These are phyloP conservation scores for Parasteatoda tepidariorum DNA, from an alignment of 1,140 invertebrate species.

Conservation along the genomic window DNA sequence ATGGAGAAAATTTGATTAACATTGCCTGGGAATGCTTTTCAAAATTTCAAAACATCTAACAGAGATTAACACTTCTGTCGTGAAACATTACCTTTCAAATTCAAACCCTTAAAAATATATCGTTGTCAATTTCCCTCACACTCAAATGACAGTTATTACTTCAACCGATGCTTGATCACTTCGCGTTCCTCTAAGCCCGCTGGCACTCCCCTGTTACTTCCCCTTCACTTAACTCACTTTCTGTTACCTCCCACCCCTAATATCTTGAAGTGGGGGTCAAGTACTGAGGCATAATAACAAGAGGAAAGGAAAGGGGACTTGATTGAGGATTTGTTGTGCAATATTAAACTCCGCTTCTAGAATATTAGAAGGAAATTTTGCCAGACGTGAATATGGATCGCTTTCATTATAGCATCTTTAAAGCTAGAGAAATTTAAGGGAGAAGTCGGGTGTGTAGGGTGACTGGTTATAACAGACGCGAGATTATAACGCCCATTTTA, in stretches of 20 bases:
- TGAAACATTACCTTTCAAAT: too few species aligned
- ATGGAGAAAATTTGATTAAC: too few species aligned
- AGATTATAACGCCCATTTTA: not conserved
- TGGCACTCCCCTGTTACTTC: too few species aligned
- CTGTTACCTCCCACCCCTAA: too few species aligned
- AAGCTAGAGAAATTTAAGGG: not conserved
- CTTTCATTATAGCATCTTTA: not conserved
- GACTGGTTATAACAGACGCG: not conserved
- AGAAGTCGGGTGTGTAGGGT: not conserved
- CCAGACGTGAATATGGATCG: not conserved
- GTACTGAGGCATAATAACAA: slow-evolving; percentile 13
- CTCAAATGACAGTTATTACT: slow-evolving; percentile 20
- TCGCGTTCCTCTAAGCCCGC: not conserved
- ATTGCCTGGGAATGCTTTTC: too few species aligned
- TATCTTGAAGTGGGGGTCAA: not conserved
- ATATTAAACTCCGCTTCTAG: slow-evolving; percentile 19
- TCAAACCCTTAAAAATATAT: too few species aligned
- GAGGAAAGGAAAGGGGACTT: not conserved
- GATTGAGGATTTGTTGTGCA: slow-evolving; percentile 24
- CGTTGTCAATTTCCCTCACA: slow-evolving; percentile 8
- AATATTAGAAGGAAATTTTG: not conserved
- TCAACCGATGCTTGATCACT: slow-evolving; percentile 14
- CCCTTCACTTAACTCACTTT: too few species aligned
- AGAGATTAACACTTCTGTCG: too few species aligned
- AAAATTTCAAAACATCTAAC: too few species aligned